These are phyloP conservation scores for Rana temporaria DNA, from an alignment of 2,113 vertebrate genomes.

Conservation along the genomic window DNA sequence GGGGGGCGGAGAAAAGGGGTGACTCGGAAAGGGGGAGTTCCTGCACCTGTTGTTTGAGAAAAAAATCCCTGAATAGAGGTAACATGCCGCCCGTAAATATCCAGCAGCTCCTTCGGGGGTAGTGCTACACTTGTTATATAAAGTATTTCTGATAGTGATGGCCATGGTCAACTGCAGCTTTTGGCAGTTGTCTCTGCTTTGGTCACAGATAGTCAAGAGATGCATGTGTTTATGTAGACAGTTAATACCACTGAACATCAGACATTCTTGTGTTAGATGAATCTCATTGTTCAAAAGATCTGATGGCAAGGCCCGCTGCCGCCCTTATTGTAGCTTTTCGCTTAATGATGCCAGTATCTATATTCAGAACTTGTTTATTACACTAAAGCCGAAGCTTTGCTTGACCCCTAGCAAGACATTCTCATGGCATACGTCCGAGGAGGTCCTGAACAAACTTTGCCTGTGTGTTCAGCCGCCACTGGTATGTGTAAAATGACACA, in stretches of 20 bases:
- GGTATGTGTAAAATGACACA: constrained; percentile 52
- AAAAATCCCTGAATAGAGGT: too few relatives aligned
- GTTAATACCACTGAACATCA: neutral
- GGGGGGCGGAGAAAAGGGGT: too few relatives aligned
- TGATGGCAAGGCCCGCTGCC: neutral
- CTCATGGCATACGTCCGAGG: neutral
- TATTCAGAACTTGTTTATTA: constrained; percentile 11
- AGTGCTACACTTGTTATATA: too few relatives aligned
- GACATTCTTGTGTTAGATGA: neutral
- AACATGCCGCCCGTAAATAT: too few relatives aligned
- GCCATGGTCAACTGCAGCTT: neutral
- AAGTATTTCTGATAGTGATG: too few relatives aligned
- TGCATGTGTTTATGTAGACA: neutral
- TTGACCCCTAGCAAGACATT: constrained; percentile 49
- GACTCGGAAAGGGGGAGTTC: too few relatives aligned
- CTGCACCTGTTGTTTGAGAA: too few relatives aligned
- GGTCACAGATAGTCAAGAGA: neutral
- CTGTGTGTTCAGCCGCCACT: constrained; percentile 49
- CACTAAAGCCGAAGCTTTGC: constrained; percentile 45
- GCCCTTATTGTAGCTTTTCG: constrained; percentile 6
- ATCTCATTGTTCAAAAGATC: constrained; percentile 1
- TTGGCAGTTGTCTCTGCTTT: constrained; percentile 1
- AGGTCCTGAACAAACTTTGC: constrained; percentile 53
- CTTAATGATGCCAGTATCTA: constrained; percentile 31
- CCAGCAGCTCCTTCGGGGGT: too few relatives aligned